phyloP scores from a whole-genome alignment of 2,113 vertebrate genomes.

The Penelope pileata region DNA sequence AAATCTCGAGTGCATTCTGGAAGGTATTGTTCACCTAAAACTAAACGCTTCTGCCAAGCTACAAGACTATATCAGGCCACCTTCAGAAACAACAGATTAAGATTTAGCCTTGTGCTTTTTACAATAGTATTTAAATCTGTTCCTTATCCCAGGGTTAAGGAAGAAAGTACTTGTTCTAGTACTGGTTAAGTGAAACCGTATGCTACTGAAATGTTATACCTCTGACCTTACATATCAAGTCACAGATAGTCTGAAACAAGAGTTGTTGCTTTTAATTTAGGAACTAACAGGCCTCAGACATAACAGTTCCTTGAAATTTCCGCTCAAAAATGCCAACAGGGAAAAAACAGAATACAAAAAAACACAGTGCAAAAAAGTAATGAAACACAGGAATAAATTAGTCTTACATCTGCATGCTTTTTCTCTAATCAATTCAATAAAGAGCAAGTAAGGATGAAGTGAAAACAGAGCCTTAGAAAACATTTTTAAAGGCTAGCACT shows the following conservation, averaged over 20 bases:
- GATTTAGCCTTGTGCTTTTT: background rate
- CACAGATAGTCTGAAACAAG: background rate
- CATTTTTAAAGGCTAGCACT: background rate
- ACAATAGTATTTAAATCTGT: background rate
- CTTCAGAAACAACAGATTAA: background rate
- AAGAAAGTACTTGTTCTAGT: background rate
- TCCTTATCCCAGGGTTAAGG: background rate
- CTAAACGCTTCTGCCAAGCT: background rate
- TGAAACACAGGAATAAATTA: background rate
- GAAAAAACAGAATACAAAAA: background rate
- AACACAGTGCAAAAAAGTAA: background rate
- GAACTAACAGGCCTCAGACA: conserved; percentile 3
- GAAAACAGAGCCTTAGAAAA: background rate
- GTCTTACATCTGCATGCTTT: background rate
- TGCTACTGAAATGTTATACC: background rate
- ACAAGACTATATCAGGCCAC: background rate
- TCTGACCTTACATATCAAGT: background rate
- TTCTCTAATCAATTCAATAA: background rate
- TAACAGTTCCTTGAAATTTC: background rate
- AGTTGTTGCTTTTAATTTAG: conserved; percentile 15
- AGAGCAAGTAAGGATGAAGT: background rate
- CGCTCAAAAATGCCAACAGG: background rate
- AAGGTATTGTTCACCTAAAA: background rate
- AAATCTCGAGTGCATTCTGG: background rate
- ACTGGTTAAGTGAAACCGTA: conserved; percentile 5